Evolutionary conservation across 2,797 vertebrate genomes (phyloP).

Genomic region (Myiotriccus ornatus): DNA sequence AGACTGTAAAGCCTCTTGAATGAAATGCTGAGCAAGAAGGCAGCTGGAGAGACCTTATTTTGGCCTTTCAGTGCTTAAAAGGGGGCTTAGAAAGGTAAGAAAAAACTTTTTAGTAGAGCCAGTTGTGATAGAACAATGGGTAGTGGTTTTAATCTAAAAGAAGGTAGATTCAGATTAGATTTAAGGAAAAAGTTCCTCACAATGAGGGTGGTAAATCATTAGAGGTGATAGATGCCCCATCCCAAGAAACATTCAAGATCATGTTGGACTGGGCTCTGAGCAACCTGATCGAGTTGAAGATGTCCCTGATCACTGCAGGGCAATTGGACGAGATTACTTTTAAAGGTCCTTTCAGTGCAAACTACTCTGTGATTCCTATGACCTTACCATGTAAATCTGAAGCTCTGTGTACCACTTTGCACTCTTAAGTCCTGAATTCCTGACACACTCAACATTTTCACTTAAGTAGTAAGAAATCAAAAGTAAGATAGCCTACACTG

Average conservation of each 20-base stretch:
- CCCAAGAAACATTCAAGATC: not conserved
- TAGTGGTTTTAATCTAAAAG: not conserved
- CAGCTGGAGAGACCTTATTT: not conserved
- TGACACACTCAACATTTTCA: not conserved
- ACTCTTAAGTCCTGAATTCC: not conserved
- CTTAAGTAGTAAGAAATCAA: not conserved
- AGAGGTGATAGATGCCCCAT: not conserved
- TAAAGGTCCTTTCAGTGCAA: not conserved
- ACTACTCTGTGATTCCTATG: not conserved
- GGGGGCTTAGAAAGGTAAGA: not conserved
- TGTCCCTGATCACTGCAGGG: not conserved
- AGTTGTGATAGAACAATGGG: not conserved
- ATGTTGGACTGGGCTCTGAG: not conserved
- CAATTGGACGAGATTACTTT: not conserved
- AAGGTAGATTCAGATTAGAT: not conserved
- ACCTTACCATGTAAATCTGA: not conserved
- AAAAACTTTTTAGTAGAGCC: not conserved
- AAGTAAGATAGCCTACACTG: not conserved
- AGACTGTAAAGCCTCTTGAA: not conserved
- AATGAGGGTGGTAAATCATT: not conserved
- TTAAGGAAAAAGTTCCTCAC: not conserved
- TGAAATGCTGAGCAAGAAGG: not conserved
- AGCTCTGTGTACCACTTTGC: not conserved
- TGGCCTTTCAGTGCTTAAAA: not conserved
- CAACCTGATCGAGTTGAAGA: not conserved